phyloP scores from a whole-genome alignment of 2,113 vertebrate genomes.

The Lophura nycthemera region DNA sequence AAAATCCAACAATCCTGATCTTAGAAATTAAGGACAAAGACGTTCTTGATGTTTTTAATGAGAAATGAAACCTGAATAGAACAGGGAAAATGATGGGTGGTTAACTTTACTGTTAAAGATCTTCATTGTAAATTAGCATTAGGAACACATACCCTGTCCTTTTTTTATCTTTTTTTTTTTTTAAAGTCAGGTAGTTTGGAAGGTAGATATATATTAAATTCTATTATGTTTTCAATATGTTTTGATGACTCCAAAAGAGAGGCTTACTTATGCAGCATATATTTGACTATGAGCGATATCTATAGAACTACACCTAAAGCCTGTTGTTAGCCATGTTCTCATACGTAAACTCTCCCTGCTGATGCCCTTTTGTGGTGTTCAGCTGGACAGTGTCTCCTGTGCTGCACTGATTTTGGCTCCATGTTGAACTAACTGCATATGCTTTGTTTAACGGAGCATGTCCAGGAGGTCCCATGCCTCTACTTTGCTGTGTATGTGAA shows the following conservation, averaged over 20 bases:
- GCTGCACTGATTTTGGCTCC: background rate
- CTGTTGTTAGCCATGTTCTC: background rate
- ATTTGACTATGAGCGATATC: background rate
- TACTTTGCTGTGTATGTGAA: accelerated
- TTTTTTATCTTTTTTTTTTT: background rate
- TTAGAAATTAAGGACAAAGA: background rate
- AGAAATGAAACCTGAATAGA: background rate
- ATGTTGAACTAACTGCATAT: accelerated
- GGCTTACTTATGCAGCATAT: accelerated
- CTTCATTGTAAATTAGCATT: background rate
- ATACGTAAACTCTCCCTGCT: background rate
- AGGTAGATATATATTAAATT: background rate
- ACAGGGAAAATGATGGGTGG: background rate
- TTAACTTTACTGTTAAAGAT: background rate
- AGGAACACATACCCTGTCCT: accelerated
- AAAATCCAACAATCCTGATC: background rate
- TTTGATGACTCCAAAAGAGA: background rate
- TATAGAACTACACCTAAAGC: background rate
- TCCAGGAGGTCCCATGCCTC: background rate
- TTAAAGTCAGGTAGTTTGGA: background rate
- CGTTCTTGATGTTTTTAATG: background rate
- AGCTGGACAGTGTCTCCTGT: background rate
- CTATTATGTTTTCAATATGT: accelerated
- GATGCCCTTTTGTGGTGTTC: background rate
- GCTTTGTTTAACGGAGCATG: background rate